Evolutionary conservation across 2,888 invertebrate genomes (phyloP).

Genomic region (Agrilus cyanescens): DNA sequence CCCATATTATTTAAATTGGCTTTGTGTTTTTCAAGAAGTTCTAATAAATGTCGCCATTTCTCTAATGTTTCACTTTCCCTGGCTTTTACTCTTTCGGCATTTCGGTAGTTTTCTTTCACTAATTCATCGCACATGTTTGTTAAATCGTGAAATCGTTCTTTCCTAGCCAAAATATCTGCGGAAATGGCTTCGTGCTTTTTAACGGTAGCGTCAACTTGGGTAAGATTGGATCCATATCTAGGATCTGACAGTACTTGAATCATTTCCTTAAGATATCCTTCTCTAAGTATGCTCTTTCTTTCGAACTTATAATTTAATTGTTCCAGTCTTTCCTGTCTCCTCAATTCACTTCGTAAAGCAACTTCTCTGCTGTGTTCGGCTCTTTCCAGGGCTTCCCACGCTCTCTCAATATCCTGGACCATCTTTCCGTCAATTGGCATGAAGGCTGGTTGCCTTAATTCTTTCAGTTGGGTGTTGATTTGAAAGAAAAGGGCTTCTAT

Average conservation of each 20-base stretch:
- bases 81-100: constrained; percentile 61
- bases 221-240: constrained; percentile 77
- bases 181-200: constrained; percentile 98
- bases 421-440: constrained; percentile 79
- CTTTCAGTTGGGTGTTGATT: constrained; percentile 91
- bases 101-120: constrained; percentile 83
- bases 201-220: constrained; percentile 92
- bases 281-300: constrained; percentile 86
- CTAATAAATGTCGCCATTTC: constrained; percentile 79
- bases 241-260: constrained; percentile 88
- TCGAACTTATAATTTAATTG: constrained; percentile 94
- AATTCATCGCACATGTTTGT: constrained; percentile 89
- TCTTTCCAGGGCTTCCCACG: constrained; percentile 86
- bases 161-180: constrained; percentile 87
- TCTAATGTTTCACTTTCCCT: constrained; percentile 57
- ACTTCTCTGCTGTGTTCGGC: constrained; percentile 92
- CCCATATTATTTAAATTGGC: constrained; percentile 66
- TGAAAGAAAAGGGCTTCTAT: constrained; percentile 93
- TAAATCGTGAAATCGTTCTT: constrained; percentile 88
- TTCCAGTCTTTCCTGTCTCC: constrained; percentile 86
- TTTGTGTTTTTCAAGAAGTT: constrained; percentile 73
- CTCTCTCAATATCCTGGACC: constrained; percentile 89
- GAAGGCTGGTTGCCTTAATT: constrained; percentile 81
- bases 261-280: constrained; percentile 96
- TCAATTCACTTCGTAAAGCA: constrained; percentile 78